Percentiles rank a stretch among this genome's conserved stretches.
Conservation (phyloP, 2,797 vertebrate species). For the Acipenser transmontanus region DNA sequence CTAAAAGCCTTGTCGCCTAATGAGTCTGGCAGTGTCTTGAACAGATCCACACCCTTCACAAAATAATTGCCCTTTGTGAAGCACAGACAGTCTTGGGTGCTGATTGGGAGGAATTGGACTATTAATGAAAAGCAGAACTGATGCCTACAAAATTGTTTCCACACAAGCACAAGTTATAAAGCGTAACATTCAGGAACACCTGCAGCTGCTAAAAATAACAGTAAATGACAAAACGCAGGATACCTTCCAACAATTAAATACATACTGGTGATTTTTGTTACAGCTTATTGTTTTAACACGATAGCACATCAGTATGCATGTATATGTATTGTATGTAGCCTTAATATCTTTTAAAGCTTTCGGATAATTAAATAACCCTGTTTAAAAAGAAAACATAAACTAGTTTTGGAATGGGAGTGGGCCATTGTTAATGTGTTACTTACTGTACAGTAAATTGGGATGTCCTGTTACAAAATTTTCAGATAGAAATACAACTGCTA, state of each 20-base stretch:
- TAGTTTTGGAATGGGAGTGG: too few relatives aligned
- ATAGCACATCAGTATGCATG: too few relatives aligned
- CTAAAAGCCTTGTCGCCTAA: conserved; percentile 5
- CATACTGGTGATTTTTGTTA: not conserved
- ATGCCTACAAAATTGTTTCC: conserved; percentile 63
- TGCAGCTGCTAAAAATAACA: conserved; percentile 61
- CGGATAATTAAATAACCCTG: too few relatives aligned
- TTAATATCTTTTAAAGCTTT: too few relatives aligned
- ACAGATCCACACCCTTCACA: conserved; percentile 65
- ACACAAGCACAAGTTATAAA: conserved; percentile 67
- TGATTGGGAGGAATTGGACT: conserved; percentile 69
- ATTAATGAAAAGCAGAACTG: conserved; percentile 75
- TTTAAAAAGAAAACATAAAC: too few relatives aligned
- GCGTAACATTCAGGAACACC: conserved; percentile 72
- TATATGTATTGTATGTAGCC: too few relatives aligned
- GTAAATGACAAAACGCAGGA: conserved; percentile 67
- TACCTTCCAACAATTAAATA: conserved; percentile 12
- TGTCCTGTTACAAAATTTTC: too few relatives aligned
- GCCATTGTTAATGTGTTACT: too few relatives aligned
- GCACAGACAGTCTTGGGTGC: conserved; percentile 54
- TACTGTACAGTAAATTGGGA: too few relatives aligned
- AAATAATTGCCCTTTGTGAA: conserved; percentile 61
- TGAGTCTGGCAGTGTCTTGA: conserved; percentile 38
- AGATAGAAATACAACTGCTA: too few relatives aligned
- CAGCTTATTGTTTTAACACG: not conserved